Percentiles rank a stretch among this genome's conserved stretches.
Evolutionary conservation across 2,888 invertebrate genomes (phyloP).

Genomic region (Cheilosia vulpina): DNA sequence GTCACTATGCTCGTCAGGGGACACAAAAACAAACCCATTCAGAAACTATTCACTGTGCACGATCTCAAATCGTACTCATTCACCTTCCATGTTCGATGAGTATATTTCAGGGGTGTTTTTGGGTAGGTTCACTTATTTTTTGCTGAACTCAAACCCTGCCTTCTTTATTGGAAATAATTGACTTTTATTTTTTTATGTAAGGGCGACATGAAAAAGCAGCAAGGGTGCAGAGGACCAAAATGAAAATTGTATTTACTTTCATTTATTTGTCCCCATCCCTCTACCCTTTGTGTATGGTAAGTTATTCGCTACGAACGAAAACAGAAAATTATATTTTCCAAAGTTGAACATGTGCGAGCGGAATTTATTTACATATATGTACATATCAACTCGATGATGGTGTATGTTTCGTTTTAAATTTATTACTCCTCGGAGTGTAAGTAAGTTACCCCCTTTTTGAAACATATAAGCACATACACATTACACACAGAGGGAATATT

Average conservation of each 20-base stretch:
- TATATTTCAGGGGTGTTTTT: conserved; percentile 28
- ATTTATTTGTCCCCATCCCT: conserved; percentile 40
- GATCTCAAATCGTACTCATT: conserved; percentile 43
- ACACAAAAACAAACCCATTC: conserved; percentile 39
- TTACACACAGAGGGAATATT: conserved; percentile 15
- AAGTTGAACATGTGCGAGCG: conserved; percentile 71
- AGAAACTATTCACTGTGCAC: conserved; percentile 20
- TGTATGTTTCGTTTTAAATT: conserved; percentile 65
- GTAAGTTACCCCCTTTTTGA: conserved; percentile 49
- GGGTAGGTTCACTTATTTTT: conserved; percentile 17
- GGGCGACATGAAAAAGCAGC: conserved; percentile 45
- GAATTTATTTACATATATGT: conserved; percentile 50
- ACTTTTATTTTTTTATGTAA: conserved; percentile 42
- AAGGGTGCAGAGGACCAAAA: conserved; percentile 22
- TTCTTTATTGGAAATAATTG: conserved; percentile 58
- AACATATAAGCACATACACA: conserved; percentile 8
- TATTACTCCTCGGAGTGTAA: conserved; percentile 72
- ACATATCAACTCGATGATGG: conserved; percentile 1
- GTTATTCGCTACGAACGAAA: conserved; percentile 42
- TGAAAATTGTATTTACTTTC: conserved; percentile 56
- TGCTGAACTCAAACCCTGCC: conserved; percentile 6
- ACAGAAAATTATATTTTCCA: conserved; percentile 61
- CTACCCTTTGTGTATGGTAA: conserved; percentile 22
- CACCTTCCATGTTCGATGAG: conserved; percentile 23
- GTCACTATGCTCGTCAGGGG: conserved; percentile 27